Percentiles rank a stretch among this genome's conserved stretches.
phyloP scores from a whole-genome alignment of 2,113 vertebrate species.

The Salvator merianae region DNA sequence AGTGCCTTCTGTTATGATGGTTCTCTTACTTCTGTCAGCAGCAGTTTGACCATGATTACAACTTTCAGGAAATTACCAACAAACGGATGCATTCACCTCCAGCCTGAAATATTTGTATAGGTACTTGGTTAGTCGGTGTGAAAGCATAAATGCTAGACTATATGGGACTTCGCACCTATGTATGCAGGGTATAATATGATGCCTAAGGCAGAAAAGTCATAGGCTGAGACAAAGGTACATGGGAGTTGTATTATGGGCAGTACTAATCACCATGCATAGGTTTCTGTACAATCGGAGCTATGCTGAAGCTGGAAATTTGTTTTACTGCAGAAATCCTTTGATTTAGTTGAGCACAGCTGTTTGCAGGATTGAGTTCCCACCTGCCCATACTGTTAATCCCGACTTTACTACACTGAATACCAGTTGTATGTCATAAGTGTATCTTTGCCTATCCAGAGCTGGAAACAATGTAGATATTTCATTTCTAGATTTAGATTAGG shows the following conservation, averaged over 20 bases:
- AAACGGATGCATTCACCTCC: no score
- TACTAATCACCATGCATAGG: background rate
- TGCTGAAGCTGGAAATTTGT: background rate
- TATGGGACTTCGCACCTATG: background rate
- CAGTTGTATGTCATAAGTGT: background rate
- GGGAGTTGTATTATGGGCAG: background rate
- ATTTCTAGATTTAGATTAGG: background rate
- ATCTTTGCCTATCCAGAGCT: background rate
- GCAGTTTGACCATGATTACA: background rate
- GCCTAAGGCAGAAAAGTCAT: no score
- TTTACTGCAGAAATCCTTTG: background rate
- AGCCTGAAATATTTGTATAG: no score
- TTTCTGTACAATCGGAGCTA: background rate
- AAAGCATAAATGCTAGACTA: no score
- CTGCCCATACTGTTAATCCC: background rate
- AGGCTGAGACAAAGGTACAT: background rate
- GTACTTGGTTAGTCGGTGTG: no score
- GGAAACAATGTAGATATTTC: constrained; percentile 28
- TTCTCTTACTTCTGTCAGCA: background rate
- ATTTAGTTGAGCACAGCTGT: background rate
- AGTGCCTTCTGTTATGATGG: background rate
- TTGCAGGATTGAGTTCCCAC: background rate
- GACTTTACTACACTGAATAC: background rate
- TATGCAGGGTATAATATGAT: background rate
- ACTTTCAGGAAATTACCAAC: background rate